These are phyloP conservation scores for Phoenoteleia sp. DNA, from an alignment of 2,888 invertebrate species.

Conservation along the genomic window DNA sequence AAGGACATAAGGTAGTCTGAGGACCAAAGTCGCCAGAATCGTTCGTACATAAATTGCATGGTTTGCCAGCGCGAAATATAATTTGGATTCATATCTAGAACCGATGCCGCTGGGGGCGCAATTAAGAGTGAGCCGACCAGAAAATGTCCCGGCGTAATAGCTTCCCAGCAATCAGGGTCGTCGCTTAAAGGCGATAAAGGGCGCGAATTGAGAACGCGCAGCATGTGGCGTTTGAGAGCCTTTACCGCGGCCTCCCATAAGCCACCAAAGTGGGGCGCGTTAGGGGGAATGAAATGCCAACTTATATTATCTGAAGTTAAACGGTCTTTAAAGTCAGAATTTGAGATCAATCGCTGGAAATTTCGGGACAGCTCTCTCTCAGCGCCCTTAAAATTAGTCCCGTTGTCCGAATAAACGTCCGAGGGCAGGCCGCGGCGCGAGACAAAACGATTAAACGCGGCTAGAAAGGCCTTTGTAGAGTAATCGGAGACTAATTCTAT, in stretches of 20 bases:
- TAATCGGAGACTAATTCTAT: slow-evolving; percentile 40
- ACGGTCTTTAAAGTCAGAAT: neutral
- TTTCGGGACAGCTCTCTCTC: slow-evolving; percentile 5
- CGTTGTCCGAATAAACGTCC: slow-evolving; percentile 24
- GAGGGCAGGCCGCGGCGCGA: slow-evolving; percentile 53
- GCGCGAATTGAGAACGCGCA: too few relatives aligned
- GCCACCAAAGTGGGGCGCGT: neutral
- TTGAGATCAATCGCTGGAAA: neutral
- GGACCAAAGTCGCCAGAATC: neutral
- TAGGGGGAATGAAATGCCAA: too few relatives aligned
- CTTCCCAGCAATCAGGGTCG: too few relatives aligned
- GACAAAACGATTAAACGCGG: slow-evolving; percentile 28
- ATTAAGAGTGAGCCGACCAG: neutral
- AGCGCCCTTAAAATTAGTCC: slow-evolving; percentile 48
- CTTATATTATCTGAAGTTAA: neutral
- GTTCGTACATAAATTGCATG: neutral
- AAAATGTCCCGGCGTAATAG: neutral
- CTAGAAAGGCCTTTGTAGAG: slow-evolving; percentile 8
- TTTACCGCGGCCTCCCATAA: neutral
- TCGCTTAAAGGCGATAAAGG: too few relatives aligned
- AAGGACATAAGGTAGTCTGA: neutral
- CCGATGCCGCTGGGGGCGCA: neutral
- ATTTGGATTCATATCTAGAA: neutral
- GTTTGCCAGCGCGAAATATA: neutral
- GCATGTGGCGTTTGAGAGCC: neutral